Evolutionary conservation across 2,113 vertebrate genomes (phyloP), one percentile per base, ranked within the genome.

Genomic region (Atlantisia rogersi): DNA sequence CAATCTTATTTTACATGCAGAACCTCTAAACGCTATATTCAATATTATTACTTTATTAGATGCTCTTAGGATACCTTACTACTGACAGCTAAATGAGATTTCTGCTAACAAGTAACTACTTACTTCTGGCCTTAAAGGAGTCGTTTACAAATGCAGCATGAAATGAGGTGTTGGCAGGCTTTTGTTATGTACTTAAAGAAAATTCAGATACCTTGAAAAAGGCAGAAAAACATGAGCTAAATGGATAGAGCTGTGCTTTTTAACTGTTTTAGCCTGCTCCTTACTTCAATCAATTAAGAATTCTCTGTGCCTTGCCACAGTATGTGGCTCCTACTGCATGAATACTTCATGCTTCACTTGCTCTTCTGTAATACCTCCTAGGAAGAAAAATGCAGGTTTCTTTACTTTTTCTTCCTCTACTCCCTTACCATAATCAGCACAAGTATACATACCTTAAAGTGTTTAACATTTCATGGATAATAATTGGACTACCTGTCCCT

Each of bases 1-100:
- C 65, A 82, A 31, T 83, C 65, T 90, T 71, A 90, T 46, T 94
- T 91, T 52, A 67, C 39, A 68, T 52, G 35, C 35, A 46, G 69
- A 91, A 88, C 15, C 22, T 88, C 32, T 94, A 85, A 92, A 70
- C 15, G 62, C 26, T 81, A 18, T 69, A 83, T 86, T 81, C 52
- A 84, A 60, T 68, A 82, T 56, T 90, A 95, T 77, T 91, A 65
- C 60, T 95, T 94, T 86, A 96, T 94, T 94, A 96, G 68, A 69
- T 88, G 79, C 25, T 93, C 21, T 86, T 87, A 87, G 22, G 46
- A 86, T 94, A 84, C 15, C 21, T 90, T 93, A 95, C 56, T 78
- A 74, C 70, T 94, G 92, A 88, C 87, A 95, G 62, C 31, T 91
- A 91, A 94, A 94, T 95, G 86, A 82, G 76, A 62, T 92, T 86